Conservation (phyloP, 2,888 invertebrate genomes). For the Patella pellucida region DNA sequence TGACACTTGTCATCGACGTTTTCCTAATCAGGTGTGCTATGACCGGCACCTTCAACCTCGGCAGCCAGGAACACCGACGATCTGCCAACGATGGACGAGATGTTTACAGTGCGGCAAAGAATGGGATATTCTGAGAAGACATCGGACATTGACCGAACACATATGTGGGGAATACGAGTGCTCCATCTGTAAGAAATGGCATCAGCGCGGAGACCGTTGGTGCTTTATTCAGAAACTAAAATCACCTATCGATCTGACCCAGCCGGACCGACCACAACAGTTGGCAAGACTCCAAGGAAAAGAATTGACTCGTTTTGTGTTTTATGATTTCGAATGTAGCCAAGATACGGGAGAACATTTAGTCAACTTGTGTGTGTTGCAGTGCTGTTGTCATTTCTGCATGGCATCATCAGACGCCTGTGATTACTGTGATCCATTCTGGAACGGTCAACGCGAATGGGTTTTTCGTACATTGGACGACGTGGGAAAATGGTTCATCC, state of each 20-base stretch:
- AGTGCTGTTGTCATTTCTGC: neutral
- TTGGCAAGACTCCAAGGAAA: neutral
- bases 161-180: neutral
- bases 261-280: neutral
- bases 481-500: neutral
- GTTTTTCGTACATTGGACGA: neutral
- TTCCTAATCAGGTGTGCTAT: neutral
- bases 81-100: neutral
- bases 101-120: neutral
- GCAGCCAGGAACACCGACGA: neutral
- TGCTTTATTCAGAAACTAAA: neutral
- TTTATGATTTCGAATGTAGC: neutral
- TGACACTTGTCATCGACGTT: neutral
- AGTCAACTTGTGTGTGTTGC: neutral
- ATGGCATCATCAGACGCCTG: neutral
- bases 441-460: neutral
- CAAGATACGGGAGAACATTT: neutral
- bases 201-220: neutral
- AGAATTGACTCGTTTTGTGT: neutral
- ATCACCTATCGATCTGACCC: neutral
- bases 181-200: neutral
- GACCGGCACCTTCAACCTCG: neutral
- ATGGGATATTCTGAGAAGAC: neutral
- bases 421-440: neutral
- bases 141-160: neutral